Conservation (phyloP, 2,888 invertebrate genomes). For the Adelphocoris suturalis region DNA sequence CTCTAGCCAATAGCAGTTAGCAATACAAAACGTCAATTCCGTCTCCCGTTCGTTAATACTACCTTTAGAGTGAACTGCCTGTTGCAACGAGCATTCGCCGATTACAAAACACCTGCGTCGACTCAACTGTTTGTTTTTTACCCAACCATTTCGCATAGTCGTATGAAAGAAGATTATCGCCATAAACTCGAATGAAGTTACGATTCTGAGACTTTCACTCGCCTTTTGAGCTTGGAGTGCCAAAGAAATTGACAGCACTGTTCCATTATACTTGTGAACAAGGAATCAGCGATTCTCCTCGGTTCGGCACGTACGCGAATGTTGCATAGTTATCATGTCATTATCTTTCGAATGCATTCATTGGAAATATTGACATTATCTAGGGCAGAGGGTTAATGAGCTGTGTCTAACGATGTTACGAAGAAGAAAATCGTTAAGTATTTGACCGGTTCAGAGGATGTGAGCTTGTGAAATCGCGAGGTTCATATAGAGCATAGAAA, state of each 20-base stretch:
- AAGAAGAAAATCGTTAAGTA: too few species aligned
- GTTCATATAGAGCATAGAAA: too few species aligned
- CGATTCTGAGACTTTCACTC: not conserved
- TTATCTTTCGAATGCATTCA: not conserved
- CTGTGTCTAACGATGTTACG: too few species aligned
- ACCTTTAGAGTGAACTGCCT: too few species aligned
- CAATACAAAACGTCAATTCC: too few species aligned
- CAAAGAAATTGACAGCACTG: not conserved
- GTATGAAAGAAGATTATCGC: not conserved
- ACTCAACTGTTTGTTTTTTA: not conserved
- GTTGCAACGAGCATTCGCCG: not conserved
- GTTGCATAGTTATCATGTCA: not conserved
- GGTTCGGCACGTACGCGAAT: not conserved
- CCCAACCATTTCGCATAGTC: too few species aligned
- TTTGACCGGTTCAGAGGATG: too few species aligned
- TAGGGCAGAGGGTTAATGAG: not conserved
- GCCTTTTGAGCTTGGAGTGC: not conserved
- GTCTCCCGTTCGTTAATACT: too few species aligned
- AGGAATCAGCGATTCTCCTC: not conserved
- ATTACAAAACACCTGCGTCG: not conserved
- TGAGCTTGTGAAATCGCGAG: too few species aligned
- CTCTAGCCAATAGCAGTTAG: too few species aligned
- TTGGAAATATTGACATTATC: not conserved
- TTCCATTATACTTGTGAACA: not conserved
- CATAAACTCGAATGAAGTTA: slow-evolving; percentile 21